Conservation (phyloP, 2,113 vertebrate genomes). For the Paraplagusia blochii region DNA sequence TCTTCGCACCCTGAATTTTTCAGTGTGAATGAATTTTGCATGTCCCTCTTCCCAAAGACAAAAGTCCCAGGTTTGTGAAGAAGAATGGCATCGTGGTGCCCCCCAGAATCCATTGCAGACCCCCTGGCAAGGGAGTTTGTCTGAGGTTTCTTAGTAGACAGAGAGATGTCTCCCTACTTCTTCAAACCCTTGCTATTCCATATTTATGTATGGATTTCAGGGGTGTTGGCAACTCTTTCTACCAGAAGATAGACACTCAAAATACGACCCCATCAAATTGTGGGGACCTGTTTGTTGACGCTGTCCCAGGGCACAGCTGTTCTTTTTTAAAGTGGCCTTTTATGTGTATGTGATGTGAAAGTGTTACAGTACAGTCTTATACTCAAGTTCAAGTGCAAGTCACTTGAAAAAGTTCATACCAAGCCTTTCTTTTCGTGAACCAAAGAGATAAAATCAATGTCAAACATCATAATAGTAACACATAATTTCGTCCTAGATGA, state of each 20-base stretch:
- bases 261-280: conserved; percentile 17
- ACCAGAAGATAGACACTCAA: conserved; percentile 43
- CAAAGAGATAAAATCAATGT: too few relatives aligned
- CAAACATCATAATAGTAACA: too few relatives aligned
- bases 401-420: too few relatives aligned
- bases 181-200: conserved; percentile 49
- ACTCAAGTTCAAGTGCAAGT: too few relatives aligned
- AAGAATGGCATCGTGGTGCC: conserved; percentile 38
- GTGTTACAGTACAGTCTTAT: too few relatives aligned
- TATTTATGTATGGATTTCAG: conserved; percentile 57
- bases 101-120: conserved; percentile 58
- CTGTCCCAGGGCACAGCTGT: background rate
- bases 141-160: conserved; percentile 59
- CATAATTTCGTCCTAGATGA: too few relatives aligned
- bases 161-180: conserved; percentile 45
- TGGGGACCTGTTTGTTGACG: conserved; percentile 32
- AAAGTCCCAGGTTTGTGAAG: conserved; percentile 53
- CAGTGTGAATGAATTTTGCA: conserved; percentile 63
- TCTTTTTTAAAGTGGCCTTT: too few relatives aligned
- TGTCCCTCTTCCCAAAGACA: conserved; percentile 54
- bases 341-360: too few relatives aligned
- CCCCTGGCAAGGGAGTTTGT: conserved; percentile 54
- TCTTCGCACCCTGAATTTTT: conserved; percentile 38
- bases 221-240: conserved; percentile 17
- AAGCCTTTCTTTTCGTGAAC: too few relatives aligned